These are phyloP conservation scores for Neopipo cinnamomea DNA, from an alignment of 2,113 vertebrate species.

Conservation along the genomic window DNA sequence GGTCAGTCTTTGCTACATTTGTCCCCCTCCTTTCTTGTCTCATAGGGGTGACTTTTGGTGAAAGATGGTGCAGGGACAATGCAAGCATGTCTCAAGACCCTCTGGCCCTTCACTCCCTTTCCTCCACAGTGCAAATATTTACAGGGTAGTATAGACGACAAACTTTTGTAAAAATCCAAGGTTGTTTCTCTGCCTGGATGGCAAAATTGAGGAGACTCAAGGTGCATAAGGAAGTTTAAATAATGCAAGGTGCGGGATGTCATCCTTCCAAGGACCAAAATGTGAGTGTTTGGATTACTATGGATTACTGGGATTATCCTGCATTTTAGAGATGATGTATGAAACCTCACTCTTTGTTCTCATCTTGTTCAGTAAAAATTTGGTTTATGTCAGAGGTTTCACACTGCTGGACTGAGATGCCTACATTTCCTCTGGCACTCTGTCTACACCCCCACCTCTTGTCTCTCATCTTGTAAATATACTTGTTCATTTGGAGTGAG, in stretches of 20 bases:
- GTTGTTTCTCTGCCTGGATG: background rate
- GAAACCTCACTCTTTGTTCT: background rate
- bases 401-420: fast-evolving
- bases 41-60: background rate
- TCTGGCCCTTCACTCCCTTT: background rate
- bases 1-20: background rate
- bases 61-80: background rate
- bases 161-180: background rate
- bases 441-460: background rate
- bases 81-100: background rate
- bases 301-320: background rate
- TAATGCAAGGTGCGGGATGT: background rate
- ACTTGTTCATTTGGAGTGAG: fast-evolving
- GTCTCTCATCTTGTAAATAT: fast-evolving
- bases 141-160: background rate
- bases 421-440: background rate
- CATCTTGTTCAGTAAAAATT: background rate
- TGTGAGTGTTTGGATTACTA: background rate
- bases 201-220: background rate
- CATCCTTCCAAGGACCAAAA: background rate
- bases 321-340: background rate
- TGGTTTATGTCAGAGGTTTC: background rate
- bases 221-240: background rate
- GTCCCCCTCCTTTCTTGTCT: background rate
- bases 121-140: background rate